Base-by-base conservation (phyloP, 2,888 invertebrate species). In the Melieria omissa region DNA sequence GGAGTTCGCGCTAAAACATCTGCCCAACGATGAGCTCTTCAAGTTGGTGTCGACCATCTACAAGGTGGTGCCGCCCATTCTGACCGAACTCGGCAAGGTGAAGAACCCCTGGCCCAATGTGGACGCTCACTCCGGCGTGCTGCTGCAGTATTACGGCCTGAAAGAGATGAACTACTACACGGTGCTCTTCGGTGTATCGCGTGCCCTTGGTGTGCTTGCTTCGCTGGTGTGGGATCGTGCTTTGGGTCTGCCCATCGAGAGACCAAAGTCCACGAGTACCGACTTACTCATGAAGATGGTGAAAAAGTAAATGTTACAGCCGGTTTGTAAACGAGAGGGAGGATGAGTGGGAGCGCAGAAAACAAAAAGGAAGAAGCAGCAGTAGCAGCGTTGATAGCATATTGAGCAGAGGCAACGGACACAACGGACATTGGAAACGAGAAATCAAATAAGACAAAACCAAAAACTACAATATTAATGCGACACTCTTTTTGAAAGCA, bases 51-150 rank as follows among this genome's bases (percentile, higher is more conserved):
- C 93, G 41, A 91, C 92, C 83, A 89, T 95, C 60, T 96, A 93
- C 90, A 93, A 95, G 87, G 89, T 95, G 72, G 94, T 94, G 61
- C 96, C 96, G 29, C 92, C 93, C 81, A 90, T 95, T 77, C 91
- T 96, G 60, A 89, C 92, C 79, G 93, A 93, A 83, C 92, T 92
- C 77, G 95, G 95, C 80, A 96, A 96, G 87, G 95, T 95, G 14
- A 93, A 94, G 90, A 96, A 96, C 89, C 96, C 96, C 74, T 96
- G 95, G 95, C 96, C 96, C 77, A 96, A 96, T 88, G 95, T 96
- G 80, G 96, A 96, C 86, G 95, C 96, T 71, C 95, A 96, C 88
- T 95, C 95, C 75, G 96, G 96, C 78, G 95, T 93, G 41, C 88
- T 94, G 67, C 88, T 94, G 70, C 93, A 93, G 89, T 92, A 95